phyloP scores from a whole-genome alignment of 2,113 vertebrate genomes.

The Ptilonorhynchus violaceus region DNA sequence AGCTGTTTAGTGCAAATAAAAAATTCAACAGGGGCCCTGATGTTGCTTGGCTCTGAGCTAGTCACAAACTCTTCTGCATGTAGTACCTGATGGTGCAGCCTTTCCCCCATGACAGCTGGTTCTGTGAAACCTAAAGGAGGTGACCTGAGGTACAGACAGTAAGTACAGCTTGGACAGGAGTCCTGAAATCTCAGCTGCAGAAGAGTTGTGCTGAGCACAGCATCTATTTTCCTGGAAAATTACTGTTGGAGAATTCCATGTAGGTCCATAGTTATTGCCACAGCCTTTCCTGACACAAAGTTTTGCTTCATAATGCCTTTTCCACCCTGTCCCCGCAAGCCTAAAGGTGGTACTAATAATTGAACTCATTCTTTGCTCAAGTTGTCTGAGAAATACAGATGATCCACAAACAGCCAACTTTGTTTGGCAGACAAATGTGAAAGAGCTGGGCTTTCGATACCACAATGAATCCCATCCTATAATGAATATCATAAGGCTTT shows the following conservation, averaged over 20 bases:
- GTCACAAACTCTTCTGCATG: not conserved
- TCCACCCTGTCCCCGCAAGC: not conserved
- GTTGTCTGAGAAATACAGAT: not conserved
- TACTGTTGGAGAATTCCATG: not conserved
- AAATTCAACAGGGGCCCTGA: not conserved
- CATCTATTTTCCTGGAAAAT: not conserved
- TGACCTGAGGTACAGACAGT: not conserved
- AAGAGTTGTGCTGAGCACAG: not conserved
- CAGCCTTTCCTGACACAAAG: not conserved
- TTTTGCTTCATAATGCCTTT: not conserved
- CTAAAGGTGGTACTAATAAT: not conserved
- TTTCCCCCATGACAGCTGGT: not conserved
- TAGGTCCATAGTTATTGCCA: not conserved
- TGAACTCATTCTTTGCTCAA: not conserved
- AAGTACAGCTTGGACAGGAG: not conserved
- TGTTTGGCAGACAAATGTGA: not conserved
- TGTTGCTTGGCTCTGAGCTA: not conserved
- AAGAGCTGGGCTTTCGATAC: not conserved
- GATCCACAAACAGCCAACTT: not conserved
- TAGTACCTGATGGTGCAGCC: not conserved
- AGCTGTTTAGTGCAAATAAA: not conserved
- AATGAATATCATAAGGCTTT: not conserved
- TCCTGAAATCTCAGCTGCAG: not conserved
- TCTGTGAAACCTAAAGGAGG: not conserved
- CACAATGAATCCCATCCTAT: accelerated